Base-by-base conservation (phyloP, 2,888 invertebrate species). In the Nudaria mundana region DNA sequence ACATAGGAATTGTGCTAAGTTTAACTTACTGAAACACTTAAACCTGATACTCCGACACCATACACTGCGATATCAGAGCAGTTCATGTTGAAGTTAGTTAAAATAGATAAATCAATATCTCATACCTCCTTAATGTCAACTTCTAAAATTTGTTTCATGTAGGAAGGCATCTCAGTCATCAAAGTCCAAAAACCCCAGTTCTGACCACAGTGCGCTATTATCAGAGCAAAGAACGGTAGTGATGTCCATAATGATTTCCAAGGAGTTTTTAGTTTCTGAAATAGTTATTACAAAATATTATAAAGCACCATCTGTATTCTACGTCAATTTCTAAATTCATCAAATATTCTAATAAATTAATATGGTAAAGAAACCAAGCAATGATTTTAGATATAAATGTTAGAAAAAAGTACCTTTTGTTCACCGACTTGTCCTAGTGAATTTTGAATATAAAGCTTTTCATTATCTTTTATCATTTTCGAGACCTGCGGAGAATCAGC, bases 111-210 rank as follows among this genome's bases (percentile, higher is more conserved):
- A n/a, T n/a, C n/a, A n/a, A n/a, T n/a, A n/a, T n/a, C n/a, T n/a
- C 93, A 93, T 46, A 69, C 71, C 32, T 64, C 36, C 37, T 65
- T 66, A 22, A 93, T 90, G 43, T 93, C 72, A 30, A 91, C 88
- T 8, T 81, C 71, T 0, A 93, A 74, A 1, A 92, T 90, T 10
- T 77, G 73, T 31, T 92, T 92, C 93, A 93, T 74, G 92, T 93
- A 94, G 0, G 89, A 90, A 0, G 94, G 93, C 52, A 92, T 91
- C 67, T 93, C 90, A 0, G 92, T 92, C 93, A 93, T 74, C 5
- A 94, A 72, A 0, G 91, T 93, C 84, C 92, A 93, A 67, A 91
- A 93, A 2, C 93, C 93, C 92, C 92, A 94, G 31, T 90, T 91
- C 50, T 91, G 91, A 6, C 92, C 91, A 43, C 91, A 86, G 55